phyloP scores from a whole-genome alignment of 2,113 vertebrate species.

The Variabilichromis moorii region DNA sequence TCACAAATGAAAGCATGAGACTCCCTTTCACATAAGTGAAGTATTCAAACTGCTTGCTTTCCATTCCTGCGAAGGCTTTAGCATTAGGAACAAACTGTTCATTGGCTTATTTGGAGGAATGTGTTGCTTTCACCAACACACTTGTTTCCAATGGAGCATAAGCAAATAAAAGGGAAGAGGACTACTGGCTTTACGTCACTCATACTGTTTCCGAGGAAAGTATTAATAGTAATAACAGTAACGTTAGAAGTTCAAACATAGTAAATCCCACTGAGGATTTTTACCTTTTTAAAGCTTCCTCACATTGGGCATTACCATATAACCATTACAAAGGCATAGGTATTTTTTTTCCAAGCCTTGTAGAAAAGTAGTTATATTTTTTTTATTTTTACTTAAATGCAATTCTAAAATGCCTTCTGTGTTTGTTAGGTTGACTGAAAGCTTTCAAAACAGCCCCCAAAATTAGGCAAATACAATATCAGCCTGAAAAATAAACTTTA shows the following conservation, averaged over 20 bases:
- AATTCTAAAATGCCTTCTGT: background rate
- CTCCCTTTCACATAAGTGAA: constrained; percentile 9
- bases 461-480: background rate
- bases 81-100: constrained; percentile 46
- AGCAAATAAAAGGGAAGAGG: constrained; percentile 15
- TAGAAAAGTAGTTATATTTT: background rate
- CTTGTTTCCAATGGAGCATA: constrained; percentile 26
- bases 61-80: constrained; percentile 15
- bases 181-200: background rate
- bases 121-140: constrained; percentile 24
- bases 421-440: background rate
- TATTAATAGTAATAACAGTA: constrained; percentile 16
- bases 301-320: background rate
- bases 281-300: background rate
- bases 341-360: background rate
- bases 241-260: background rate
- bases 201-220: constrained; percentile 5
- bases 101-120: constrained; percentile 13
- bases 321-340: background rate
- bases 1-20: constrained; percentile 12
- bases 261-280: background rate
- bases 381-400: background rate
- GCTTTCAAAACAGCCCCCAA: background rate
- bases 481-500: background rate
- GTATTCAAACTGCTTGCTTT: constrained; percentile 22